Evolutionary conservation across 92 coral and sea anemone species (phyloP).

Genomic region (Paramuricea clavata): DNA sequence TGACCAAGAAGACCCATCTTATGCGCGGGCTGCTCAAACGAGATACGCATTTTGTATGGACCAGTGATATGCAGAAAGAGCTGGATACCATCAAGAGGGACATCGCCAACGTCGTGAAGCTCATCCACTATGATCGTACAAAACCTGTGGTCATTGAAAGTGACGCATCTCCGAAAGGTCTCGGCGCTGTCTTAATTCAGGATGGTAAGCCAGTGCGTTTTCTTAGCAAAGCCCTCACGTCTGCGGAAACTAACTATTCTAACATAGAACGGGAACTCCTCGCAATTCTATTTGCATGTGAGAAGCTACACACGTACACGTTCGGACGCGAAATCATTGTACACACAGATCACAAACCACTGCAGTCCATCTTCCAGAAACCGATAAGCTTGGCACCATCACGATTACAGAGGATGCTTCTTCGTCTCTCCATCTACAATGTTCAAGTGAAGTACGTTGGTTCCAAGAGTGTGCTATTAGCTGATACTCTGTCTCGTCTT

Average conservation of each 20-base stretch:
- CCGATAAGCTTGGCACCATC: conserved; percentile 61
- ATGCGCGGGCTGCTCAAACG: conserved; percentile 73
- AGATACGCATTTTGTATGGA: conserved; percentile 68
- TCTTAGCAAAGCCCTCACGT: conserved; percentile 71
- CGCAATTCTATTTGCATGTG: conserved; percentile 71
- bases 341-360: conserved; percentile 78
- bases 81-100: conserved; percentile 71
- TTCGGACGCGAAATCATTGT: conserved; percentile 61
- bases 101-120: conserved; percentile 65
- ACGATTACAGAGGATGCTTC: conserved; percentile 15
- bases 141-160: conserved; percentile 55
- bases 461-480: conserved; percentile 59
- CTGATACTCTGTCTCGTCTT: conserved; percentile 67
- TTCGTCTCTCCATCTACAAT: conserved; percentile 54
- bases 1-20: conserved; percentile 73
- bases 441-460: conserved; percentile 64
- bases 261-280: conserved; percentile 76
- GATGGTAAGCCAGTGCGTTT: conserved; percentile 67
- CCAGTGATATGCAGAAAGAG: conserved; percentile 75
- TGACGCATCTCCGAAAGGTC: conserved; percentile 68
- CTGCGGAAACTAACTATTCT: conserved; percentile 73
- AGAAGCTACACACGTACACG: conserved; percentile 73
- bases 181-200: conserved; percentile 73
- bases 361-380: conserved; percentile 68
- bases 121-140: conserved; percentile 31